Base-by-base conservation (phyloP, 53 echinoderm and acorn worm genomes). In the Echinarachnius parma region DNA sequence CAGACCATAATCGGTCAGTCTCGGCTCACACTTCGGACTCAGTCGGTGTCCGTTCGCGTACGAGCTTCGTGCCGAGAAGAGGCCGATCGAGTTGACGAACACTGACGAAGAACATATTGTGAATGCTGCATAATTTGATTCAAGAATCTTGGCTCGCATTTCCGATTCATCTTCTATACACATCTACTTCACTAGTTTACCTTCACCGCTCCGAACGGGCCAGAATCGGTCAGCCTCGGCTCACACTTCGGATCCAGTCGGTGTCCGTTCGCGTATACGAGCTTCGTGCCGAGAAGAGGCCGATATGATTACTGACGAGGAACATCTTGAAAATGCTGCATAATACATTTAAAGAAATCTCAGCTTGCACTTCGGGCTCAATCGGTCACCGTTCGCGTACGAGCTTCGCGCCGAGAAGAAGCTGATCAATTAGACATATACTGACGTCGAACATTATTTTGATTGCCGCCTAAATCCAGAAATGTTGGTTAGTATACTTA, bases 151-250 rank as follows among this genome's bases (percentile, higher is more conserved):
- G n/a, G n/a, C n/a, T n/a, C n/a, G n/a, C n/a, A n/a, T n/a, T n/a
- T n/a, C n/a, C n/a, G n/a, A n/a, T n/a, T n/a, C n/a, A n/a, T n/a
- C n/a, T n/a, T n/a, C n/a, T n/a, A n/a, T n/a, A n/a, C n/a, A n/a
- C 69, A 80, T 28, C 60, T 66, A 16, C 26, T 80, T 34, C 80
- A 80, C 3, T 60, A 54, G 2, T 50, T 80, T 49, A 70, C 58
- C 49, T 61, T 80, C 27, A 80, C 34, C 37, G 80, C 80, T 9
- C 80, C 80, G 1, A 34, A 70, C 14, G 80, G 80, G 13, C 69
- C 80, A 3, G 70, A 80, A 35, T 69, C 50, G 45, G 65, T 80
- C 28, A 69, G 71, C 25, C 65, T 55, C 21, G 70, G 34, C 26
- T 46, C 60, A 3, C 55, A 59, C 60, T 47, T 80, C 48, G 80